Evolutionary conservation across 1,140 invertebrate species (phyloP), one percentile per base, ranked within the genome.

Genomic region (Chymomyza costata): DNA sequence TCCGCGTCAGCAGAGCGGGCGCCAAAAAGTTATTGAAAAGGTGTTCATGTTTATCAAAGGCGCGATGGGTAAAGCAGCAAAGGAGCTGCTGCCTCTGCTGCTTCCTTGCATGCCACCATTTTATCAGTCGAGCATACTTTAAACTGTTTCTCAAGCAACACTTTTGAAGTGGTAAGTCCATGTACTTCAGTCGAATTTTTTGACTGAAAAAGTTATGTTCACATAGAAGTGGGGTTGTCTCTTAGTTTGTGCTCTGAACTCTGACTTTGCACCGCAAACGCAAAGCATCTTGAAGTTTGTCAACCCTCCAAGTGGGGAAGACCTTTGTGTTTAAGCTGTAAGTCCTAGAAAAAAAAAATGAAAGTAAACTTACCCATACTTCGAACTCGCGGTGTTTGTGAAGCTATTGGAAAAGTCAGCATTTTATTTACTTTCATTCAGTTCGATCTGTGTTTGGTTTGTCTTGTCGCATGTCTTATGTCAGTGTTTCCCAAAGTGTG

Each of bases 381-480:
- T n/a, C n/a, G n/a, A n/a, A n/a, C n/a, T n/a, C n/a, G n/a, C n/a
- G n/a, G n/a, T n/a, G n/a, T n/a, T n/a, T n/a, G n/a, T n/a, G n/a
- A n/a, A n/a, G n/a, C n/a, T n/a, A n/a, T 16, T 6, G 13, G 30
- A 35, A 31, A 15, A 30, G 21, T 37, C 25, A 68, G 38, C 65
- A 40, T 43, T 49, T 15, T 76, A 63, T 76, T 76, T 76, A 41
- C 50, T 51, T 62, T 58, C 28, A 44, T 62, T 76, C 19, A 63
- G 49, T 76, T 78, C 71, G 65, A 76, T 66, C 63, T 78, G 66
- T 54, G 31, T 48, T 56, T 65, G 28, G 25, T 52, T 48, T n/a
- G n/a, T 48, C 19, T 34, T 45, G 55, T 41, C n/a, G 15, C 15
- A 40, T 32, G 28, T 39, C 7, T 41, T 34, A 16, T 53, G 31